Conservation (phyloP, 2,797 vertebrate species). For the Tinamus major region DNA sequence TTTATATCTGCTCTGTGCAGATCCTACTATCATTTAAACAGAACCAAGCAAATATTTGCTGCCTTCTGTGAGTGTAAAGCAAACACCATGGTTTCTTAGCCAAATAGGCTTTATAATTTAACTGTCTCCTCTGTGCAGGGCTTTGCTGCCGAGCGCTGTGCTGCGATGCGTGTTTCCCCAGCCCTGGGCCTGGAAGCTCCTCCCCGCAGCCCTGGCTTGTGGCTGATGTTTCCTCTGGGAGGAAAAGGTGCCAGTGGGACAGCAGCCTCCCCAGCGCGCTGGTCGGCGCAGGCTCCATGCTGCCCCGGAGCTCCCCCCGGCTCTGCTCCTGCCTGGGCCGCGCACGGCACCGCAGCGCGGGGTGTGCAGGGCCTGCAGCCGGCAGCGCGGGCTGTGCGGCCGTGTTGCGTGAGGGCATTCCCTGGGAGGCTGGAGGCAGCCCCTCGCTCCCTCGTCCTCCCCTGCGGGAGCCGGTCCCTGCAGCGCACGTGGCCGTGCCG, state of each 20-base stretch:
- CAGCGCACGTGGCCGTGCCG: neutral
- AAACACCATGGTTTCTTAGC: neutral
- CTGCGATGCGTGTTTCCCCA: neutral
- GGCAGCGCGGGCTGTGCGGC: too few species aligned
- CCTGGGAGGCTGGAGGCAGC: neutral
- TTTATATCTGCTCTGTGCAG: neutral
- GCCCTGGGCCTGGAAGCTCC: neutral
- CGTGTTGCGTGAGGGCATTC: too few species aligned
- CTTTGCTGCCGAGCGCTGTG: too few species aligned
- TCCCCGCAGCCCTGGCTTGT: neutral
- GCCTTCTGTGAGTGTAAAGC: neutral
- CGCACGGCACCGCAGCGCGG: too few species aligned
- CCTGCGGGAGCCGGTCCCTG: neutral
- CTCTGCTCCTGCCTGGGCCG: too few species aligned
- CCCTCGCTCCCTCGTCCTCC: neutral
- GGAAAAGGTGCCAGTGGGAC: neutral
- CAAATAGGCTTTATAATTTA: slow-evolving; percentile 8
- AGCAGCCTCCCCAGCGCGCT: too few species aligned
- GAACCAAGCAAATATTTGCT: slow-evolving; percentile 34
- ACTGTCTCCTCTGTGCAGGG: neutral
- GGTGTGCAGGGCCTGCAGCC: too few species aligned
- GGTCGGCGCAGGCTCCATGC: too few species aligned
- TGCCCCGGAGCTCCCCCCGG: too few species aligned
- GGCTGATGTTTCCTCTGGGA: neutral
- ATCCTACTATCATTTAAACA: slow-evolving; percentile 8